phyloP scores from a whole-genome alignment of 2,888 invertebrate species.

The Malachius bipustulatus region DNA sequence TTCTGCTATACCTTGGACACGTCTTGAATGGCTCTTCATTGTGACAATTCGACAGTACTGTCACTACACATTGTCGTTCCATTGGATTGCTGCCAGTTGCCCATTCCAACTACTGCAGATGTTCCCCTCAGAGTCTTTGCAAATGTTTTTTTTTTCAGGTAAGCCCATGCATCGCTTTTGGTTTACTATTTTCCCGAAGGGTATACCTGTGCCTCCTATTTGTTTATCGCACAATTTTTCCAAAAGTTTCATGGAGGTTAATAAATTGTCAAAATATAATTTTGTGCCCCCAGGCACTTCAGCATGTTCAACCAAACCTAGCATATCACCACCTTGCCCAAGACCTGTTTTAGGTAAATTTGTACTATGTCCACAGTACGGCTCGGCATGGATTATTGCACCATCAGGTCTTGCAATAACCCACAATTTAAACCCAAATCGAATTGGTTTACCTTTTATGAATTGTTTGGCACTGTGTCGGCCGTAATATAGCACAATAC shows the following conservation, averaged over 20 bases:
- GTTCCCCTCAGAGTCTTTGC: slow-evolving; percentile 1
- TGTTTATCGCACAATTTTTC: neutral
- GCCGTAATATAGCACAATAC: slow-evolving; percentile 3
- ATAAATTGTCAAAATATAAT: slow-evolving; percentile 13
- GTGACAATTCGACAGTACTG: slow-evolving; percentile 1
- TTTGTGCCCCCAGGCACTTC: slow-evolving; percentile 6
- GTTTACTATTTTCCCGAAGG: neutral
- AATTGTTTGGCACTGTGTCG: slow-evolving; percentile 2
- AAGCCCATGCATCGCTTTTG: neutral
- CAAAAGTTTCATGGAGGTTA: slow-evolving; percentile 9
- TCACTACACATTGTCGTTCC: slow-evolving; percentile 2
- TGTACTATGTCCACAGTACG: slow-evolving; percentile 10
- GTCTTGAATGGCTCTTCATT: neutral
- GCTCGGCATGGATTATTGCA: slow-evolving; percentile 9
- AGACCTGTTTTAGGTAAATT: slow-evolving; percentile 4
- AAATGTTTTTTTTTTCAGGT: neutral
- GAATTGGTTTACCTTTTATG: neutral
- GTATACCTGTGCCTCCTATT: neutral
- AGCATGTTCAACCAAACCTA: slow-evolving; percentile 10
- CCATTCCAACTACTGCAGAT: neutral
- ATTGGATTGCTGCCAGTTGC: neutral
- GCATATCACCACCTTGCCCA: slow-evolving; percentile 11
- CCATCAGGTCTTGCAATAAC: slow-evolving; percentile 7
- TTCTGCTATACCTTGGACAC: neutral
- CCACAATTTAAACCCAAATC: slow-evolving; percentile 2